Evolutionary conservation across 2,797 vertebrate species (phyloP), one percentile per base, ranked within the genome.

Genomic region (Gastrophryne carolinensis): DNA sequence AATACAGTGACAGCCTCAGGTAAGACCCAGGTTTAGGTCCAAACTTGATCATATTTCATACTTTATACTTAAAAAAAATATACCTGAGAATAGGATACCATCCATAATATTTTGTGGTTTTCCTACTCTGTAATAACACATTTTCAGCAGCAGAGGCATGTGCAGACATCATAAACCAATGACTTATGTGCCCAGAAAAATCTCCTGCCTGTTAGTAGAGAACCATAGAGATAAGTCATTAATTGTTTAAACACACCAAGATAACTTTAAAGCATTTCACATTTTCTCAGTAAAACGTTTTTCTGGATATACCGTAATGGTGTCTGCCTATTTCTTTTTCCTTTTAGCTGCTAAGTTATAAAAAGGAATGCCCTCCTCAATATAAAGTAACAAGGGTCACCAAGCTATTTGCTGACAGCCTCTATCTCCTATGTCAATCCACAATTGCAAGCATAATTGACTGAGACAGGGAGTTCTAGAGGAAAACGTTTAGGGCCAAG

Each of bases 401-500:
- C 50, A 37, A 56, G 68, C 57, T 70, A 50, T 76, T 30, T 76
- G 74, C 58, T 80, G 74, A 70, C 58, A 78, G 70, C 54, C 63
- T 39, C 57, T 49, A 68, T 72, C 70, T 73, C 52, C 49, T 27
- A 62, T 78, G 79, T 73, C 74, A 73, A 68, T 77, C 74, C 32
- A 49, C 49, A 65, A 50, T 57, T 57, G 50, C 17, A 70, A 73
- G 57, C 61, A 37, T 65, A 80, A 78, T 80, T 78, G 79, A 69
- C 52, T 63, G 47, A 77, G 79, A 69, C 79, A 73, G 54, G n/a
- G 29, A 70, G 64, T 61, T 62, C 24, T 53, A 69, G 69, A 64
- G 69, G 53, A 80, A 73, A 73, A 69, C 64, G 57, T 80, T 80
- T 73, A 69, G 50, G 39, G 64, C 70, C 26, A 41, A 63, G 29